A percentile compares a stretch with the other conserved stretches of the same genome.
phyloP scores from a whole-genome alignment of 2,113 vertebrate genomes.

The Macrotis lagotis region DNA sequence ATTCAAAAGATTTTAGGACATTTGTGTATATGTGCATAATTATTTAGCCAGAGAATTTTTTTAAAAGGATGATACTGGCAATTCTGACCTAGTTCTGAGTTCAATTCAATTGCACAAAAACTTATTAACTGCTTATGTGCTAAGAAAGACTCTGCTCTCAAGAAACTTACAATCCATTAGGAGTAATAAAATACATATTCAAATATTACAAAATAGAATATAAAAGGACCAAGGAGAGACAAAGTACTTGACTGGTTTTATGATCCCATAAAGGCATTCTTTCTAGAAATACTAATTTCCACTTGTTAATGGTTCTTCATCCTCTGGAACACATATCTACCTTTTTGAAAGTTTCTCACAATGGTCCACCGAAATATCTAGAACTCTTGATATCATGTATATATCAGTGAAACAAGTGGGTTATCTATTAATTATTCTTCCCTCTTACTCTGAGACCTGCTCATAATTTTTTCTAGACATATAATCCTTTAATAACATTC shows the following conservation, averaged over 20 bases:
- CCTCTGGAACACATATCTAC: background rate
- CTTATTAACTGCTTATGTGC: background rate
- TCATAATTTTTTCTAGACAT: background rate
- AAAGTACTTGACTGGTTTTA: background rate
- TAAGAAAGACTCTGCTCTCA: background rate
- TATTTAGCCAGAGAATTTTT: background rate
- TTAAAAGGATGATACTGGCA: background rate
- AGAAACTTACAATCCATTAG: background rate
- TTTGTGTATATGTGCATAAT: background rate
- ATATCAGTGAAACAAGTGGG: background rate
- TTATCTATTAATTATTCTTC: background rate
- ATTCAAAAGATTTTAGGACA: background rate
- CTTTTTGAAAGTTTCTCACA: no score
- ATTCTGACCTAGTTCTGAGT: background rate
- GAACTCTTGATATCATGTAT: background rate
- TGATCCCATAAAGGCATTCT: background rate
- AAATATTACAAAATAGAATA: background rate
- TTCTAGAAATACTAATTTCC: background rate
- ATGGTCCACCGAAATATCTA: background rate
- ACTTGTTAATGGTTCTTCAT: background rate
- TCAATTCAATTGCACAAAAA: background rate
- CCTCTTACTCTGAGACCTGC: background rate
- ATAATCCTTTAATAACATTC: no score
- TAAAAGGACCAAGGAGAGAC: background rate
- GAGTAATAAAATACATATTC: background rate